These are phyloP conservation scores for Pipra filicauda DNA, from an alignment of 2,113 vertebrate genomes.

Conservation along the genomic window DNA sequence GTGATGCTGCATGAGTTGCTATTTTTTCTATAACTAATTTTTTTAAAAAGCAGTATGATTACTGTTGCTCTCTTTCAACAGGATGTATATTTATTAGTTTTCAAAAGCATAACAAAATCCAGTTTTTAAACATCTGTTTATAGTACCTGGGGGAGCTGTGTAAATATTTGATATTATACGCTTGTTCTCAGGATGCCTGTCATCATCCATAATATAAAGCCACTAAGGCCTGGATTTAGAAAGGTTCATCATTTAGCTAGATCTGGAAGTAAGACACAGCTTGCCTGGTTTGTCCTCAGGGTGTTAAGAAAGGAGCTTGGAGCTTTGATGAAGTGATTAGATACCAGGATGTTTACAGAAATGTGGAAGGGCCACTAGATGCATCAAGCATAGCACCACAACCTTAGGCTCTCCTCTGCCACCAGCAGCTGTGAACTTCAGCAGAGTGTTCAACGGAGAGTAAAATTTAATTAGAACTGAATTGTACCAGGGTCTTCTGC, in stretches of 20 bases:
- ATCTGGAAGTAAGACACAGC: not conserved
- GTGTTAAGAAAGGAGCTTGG: not conserved
- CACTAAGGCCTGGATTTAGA: slow-evolving; percentile 6
- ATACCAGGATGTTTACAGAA: not conserved
- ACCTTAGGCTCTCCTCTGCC: slow-evolving; percentile 4
- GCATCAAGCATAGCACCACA: not conserved
- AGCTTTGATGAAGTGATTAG: not conserved
- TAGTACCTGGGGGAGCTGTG: not conserved
- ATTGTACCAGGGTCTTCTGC: slow-evolving; percentile 44
- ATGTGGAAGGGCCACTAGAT: not conserved
- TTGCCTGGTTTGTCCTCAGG: not conserved
- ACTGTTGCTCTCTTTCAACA: not conserved
- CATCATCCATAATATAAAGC: slow-evolving; percentile 19
- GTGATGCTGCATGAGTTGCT: not conserved
- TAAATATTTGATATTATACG: slow-evolving; percentile 12
- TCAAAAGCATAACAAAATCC: not conserved
- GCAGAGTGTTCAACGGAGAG: slow-evolving; percentile 38
- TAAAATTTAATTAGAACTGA: slow-evolving; percentile 68
- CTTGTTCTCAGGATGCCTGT: not conserved
- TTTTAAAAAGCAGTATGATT: not conserved
- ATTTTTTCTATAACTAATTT: not conserved
- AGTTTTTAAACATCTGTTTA: not conserved
- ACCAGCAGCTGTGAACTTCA: slow-evolving; percentile 36
- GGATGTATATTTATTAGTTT: not conserved
- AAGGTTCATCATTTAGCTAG: not conserved